phyloP scores from a whole-genome alignment of 2,113 vertebrate genomes.

The Galbula dea region DNA sequence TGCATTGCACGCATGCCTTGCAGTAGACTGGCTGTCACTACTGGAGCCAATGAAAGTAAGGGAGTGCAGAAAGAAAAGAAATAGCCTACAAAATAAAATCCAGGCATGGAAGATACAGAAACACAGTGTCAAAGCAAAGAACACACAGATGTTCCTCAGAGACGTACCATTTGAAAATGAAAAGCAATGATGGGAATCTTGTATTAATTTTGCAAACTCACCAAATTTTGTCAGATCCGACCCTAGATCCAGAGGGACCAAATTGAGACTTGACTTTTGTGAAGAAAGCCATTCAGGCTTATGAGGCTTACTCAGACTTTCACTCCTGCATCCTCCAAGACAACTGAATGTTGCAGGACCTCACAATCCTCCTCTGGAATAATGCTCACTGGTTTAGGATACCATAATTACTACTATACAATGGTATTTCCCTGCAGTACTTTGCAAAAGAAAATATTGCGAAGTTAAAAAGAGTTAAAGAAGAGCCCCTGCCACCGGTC shows the following conservation, averaged over 20 bases:
- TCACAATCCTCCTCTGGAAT: neutral
- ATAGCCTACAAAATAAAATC: neutral
- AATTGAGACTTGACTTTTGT: neutral
- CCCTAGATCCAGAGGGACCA: neutral
- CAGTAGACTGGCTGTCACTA: neutral
- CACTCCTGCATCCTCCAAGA: neutral
- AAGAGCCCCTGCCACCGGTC: neutral
- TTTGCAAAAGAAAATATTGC: neutral
- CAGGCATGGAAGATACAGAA: neutral
- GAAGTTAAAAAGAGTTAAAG: neutral
- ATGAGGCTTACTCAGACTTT: neutral
- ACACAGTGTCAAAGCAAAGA: neutral
- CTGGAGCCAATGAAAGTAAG: neutral
- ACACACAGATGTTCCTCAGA: neutral
- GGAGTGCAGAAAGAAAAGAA: neutral
- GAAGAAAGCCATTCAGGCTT: neutral
- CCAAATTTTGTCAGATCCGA: neutral
- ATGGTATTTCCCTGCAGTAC: neutral
- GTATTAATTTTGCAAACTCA: neutral
- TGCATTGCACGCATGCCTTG: accelerated
- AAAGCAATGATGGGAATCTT: neutral
- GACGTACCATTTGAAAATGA: neutral
- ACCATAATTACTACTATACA: neutral
- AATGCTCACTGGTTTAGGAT: neutral
- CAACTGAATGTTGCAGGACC: neutral